Base-by-base conservation (phyloP, 2,888 invertebrate genomes). In the Campoplex capitator region DNA sequence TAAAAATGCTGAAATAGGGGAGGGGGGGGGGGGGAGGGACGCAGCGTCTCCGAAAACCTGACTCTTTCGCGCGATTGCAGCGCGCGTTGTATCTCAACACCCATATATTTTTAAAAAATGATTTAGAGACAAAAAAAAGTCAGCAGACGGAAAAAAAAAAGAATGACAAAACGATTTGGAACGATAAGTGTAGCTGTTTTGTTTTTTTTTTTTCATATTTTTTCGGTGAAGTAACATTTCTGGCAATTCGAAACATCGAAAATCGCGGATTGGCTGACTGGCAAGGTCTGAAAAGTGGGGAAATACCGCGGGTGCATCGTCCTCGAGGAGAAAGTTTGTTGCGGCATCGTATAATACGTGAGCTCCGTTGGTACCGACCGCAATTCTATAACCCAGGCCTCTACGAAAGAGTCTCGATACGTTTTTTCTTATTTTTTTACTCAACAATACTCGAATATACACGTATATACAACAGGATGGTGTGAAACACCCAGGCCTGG, bases 311-410 rank as follows among this genome's bases (percentile, higher is more conserved):
- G 91, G 93, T 94, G 93, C 94, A 94, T 94, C 94, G 94, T 94
- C 93, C 94, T 93, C 94, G 88, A 90, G 90, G 93, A 93, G 94
- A 94, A 94, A 94, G 94, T 93, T 91, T 88, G 90, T 91, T 91
- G 92, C 92, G 90, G 90, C 90, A 89, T 89, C 90, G 90, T 90
- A 91, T 92, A 92, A 82, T 91, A 87, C 87, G 87, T 62, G 84
- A 87, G 84, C 81, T 51, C 77, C 70, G 73, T 78, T 78, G 89
- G 89, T 90, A 86, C 51, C 85, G 77, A 74, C 68, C 81, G 75
- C 84, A 65, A 78, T 82, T 75, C 82, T 81, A 84, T 87, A 87
- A 82, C 87, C 85, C 88, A 88, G 87, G 89, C 88, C 89, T 87
- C 88, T 73, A 70, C 71, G 78, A 68, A 45, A 73, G 65, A 80